Base-by-base conservation (phyloP, 2,797 vertebrate species). In the Thamnophis elegans region DNA sequence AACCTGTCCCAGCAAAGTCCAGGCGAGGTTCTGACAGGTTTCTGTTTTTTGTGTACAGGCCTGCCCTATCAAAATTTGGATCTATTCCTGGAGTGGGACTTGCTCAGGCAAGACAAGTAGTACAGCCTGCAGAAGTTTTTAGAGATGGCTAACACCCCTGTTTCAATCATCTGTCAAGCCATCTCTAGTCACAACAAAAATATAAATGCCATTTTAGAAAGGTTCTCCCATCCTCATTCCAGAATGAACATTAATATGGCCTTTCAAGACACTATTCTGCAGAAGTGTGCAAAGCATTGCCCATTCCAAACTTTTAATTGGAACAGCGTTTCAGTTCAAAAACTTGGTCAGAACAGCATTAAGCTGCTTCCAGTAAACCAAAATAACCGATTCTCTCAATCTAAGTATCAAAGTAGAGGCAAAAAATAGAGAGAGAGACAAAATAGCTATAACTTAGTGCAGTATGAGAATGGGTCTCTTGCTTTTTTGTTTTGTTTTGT, bases 31-130 rank as follows among this genome's bases (percentile, higher is more conserved):
- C 73, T 82, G 36, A 82, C 73, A 82, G 36, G 73, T 47, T 82
- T 82, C 73, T 82, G 25, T 20, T 25, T 82, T 82, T 47, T 82
- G 36, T 82, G 73, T 11, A 47, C 36, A 82, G 32, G 36, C 73
- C 36, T 47, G 20, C 73, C 73, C 73, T 47, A 47, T 47, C 73
- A 96, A 94, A 90, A 94, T 42, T 26, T 87, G 36, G 73, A 82
- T 82, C 73, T 82, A 82, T 82, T 82, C 73, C 9, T 42, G 36
- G 36, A 25, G 36, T 82, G 22, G 36, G 20, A 20, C 73, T 82
- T 82, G 36, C 20, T 47, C 36, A 82, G 73, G 73, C 20, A 82
- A 78, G 36, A 42, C 73, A 42, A 78, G 20, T 78, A 78, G 73
- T 42, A 78, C 47, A 82, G 73, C 73, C 36, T 82, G 73, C 73